phyloP scores from a whole-genome alignment of 2,888 invertebrate species.

The Aproaerema taeniolella region DNA sequence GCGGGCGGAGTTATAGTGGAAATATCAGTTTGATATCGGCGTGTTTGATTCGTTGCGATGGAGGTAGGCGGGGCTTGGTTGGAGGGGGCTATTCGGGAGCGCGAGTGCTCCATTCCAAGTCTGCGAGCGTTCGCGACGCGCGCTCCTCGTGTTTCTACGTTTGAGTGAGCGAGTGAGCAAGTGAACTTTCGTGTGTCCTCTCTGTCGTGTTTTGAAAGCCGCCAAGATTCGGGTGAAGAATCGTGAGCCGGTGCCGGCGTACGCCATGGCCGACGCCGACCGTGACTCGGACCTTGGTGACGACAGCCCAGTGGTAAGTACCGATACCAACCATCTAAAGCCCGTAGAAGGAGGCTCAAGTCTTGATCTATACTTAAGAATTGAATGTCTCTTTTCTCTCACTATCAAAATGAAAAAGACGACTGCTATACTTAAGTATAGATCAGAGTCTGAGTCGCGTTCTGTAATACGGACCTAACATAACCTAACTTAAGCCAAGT shows the following conservation, averaged over 20 bases:
- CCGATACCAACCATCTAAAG: background rate
- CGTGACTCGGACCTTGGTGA: constrained; percentile 86
- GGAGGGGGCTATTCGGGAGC: constrained; percentile 44
- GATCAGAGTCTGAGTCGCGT: too few relatives aligned
- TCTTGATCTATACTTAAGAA: too few relatives aligned
- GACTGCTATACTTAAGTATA: too few relatives aligned
- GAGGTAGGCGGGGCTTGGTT: constrained; percentile 58
- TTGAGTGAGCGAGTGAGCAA: constrained; percentile 48
- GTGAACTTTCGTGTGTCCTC: constrained; percentile 47
- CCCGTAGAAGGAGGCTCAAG: too few relatives aligned
- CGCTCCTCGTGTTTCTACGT: constrained; percentile 18
- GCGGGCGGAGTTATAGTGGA: constrained; percentile 65
- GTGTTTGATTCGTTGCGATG: constrained; percentile 68
- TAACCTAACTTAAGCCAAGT: too few relatives aligned
- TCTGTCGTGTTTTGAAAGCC: constrained; percentile 53
- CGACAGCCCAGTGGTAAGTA: constrained; percentile 85
- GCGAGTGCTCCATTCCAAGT: constrained; percentile 54
- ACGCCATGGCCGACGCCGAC: constrained; percentile 85
- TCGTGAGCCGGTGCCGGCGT: constrained; percentile 90
- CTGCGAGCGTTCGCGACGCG: constrained; percentile 46
- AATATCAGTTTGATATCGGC: constrained; percentile 74
- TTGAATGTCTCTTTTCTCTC: too few relatives aligned
- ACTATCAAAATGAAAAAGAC: too few relatives aligned
- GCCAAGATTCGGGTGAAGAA: constrained; percentile 94
- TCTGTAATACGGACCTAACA: too few relatives aligned